Conservation (phyloP, 2,113 vertebrate genomes). For the Pseudopipra pipra region DNA sequence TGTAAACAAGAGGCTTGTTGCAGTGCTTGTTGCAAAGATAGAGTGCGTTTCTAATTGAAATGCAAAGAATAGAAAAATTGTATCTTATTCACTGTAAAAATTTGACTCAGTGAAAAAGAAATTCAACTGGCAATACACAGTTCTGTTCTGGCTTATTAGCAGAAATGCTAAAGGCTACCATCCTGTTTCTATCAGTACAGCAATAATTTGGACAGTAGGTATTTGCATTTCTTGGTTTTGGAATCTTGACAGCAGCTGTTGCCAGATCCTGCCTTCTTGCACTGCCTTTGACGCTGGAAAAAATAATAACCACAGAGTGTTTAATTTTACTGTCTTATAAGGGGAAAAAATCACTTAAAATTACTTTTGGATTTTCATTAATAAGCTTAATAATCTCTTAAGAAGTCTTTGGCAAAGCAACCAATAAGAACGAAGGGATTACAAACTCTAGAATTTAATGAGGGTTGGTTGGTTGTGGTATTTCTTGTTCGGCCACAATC, state of each 20-base stretch:
- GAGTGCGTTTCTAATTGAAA: not conserved
- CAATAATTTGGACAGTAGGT: conserved; percentile 47
- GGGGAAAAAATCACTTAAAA: conserved; percentile 24
- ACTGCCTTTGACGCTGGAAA: conserved; percentile 40
- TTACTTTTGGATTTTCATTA: conserved; percentile 59
- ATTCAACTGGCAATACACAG: conserved; percentile 15
- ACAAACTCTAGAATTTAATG: conserved; percentile 29
- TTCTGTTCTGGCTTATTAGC: conserved; percentile 48
- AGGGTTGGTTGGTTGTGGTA: conserved; percentile 9
- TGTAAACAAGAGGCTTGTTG: not conserved
- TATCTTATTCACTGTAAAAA: conserved; percentile 1
- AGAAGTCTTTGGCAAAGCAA: conserved; percentile 47
- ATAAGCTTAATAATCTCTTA: conserved; percentile 60
- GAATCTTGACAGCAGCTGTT: conserved; percentile 54
- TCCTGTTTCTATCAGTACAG: conserved; percentile 33
- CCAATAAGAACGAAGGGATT: conserved; percentile 12
- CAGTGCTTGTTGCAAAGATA: not conserved
- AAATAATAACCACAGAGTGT: conserved; percentile 35
- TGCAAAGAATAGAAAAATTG: not conserved
- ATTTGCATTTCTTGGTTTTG: conserved; percentile 56
- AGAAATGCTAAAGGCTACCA: not conserved
- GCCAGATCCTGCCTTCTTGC: conserved; percentile 49
- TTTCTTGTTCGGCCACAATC: conserved; percentile 13
- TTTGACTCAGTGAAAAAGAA: conserved; percentile 12
- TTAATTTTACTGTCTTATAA: conserved; percentile 59